A percentile compares a stretch with the other conserved stretches of the same genome.
Evolutionary conservation across 2,797 vertebrate genomes (phyloP).

Genomic region (Tokudaia muenninki): DNA sequence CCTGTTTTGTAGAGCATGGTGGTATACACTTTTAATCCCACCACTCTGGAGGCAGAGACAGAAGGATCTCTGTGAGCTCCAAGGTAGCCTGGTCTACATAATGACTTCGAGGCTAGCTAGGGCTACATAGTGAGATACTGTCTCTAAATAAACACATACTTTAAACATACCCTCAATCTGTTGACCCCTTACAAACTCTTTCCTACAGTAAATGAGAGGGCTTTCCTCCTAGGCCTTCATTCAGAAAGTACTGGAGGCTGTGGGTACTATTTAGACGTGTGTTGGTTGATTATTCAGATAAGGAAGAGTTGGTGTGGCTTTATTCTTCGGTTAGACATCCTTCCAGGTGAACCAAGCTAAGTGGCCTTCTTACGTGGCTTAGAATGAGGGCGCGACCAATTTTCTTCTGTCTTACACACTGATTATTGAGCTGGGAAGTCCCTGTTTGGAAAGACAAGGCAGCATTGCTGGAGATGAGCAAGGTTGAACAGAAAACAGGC

Average conservation of each 20-base stretch:
- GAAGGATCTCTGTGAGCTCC: not conserved
- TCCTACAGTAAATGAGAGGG: not conserved
- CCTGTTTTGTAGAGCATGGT: not conserved
- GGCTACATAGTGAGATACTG: not conserved
- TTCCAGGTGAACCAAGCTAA: not conserved
- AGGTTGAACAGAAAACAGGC: slow-evolving; percentile 8
- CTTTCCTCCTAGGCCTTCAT: not conserved
- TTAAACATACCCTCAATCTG: not conserved
- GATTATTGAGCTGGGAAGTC: not conserved
- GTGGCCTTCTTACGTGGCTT: not conserved
- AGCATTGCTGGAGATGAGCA: not conserved
- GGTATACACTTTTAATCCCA: not conserved
- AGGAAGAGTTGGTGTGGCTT: not conserved
- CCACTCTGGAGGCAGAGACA: not conserved
- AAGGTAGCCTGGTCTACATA: not conserved
- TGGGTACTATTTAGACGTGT: not conserved
- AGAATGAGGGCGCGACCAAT: not conserved
- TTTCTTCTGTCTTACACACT: not conserved
- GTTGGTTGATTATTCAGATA: not conserved
- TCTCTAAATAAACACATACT: not conserved
- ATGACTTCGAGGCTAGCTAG: not conserved
- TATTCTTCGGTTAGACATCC: not conserved
- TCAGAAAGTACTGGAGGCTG: not conserved
- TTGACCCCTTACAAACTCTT: not conserved
- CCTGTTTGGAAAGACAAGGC: not conserved